A percentile compares a stretch with the other conserved stretches of the same genome.
Conservation (phyloP, 1,140 invertebrate species). For the Pantala flavescens region DNA sequence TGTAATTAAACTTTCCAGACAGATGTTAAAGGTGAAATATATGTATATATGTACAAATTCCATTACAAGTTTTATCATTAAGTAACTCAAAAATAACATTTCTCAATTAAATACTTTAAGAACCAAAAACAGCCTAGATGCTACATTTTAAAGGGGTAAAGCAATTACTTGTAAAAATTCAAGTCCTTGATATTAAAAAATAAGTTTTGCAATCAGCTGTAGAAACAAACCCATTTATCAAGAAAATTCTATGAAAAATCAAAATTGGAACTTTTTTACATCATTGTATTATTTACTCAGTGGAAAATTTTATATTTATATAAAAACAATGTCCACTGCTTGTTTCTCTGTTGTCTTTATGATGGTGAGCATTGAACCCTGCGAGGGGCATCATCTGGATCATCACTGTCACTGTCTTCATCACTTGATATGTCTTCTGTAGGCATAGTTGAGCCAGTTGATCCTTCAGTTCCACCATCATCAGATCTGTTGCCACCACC, state of each 20-base stretch:
- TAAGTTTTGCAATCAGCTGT: background rate
- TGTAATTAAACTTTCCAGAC: too few relatives aligned
- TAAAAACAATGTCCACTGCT: too few relatives aligned
- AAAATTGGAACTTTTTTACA: background rate
- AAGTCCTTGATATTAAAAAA: too few relatives aligned
- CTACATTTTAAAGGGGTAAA: too few relatives aligned
- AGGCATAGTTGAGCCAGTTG: slow-evolving; percentile 20
- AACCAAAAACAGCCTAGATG: too few relatives aligned
- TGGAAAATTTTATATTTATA: background rate
- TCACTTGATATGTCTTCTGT: slow-evolving; percentile 26
- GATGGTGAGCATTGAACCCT: slow-evolving; percentile 29
- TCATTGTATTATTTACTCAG: background rate
- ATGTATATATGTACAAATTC: too few relatives aligned
- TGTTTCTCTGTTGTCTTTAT: slow-evolving; percentile 19
- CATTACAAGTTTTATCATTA: too few relatives aligned
- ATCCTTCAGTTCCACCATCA: background rate
- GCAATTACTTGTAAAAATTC: too few relatives aligned
- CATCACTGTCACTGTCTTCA: slow-evolving; percentile 26
- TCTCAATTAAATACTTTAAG: too few relatives aligned
- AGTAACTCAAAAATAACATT: too few relatives aligned
- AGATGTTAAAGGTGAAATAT: too few relatives aligned
- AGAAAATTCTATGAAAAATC: background rate
- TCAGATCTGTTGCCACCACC: slow-evolving; percentile 9
- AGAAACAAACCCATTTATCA: background rate
- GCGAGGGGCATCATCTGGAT: slow-evolving; percentile 25